Percentiles rank a stretch among this genome's conserved stretches.
Evolutionary conservation across 2,797 vertebrate genomes (phyloP).

Genomic region (Lagocephalus sceleratus): DNA sequence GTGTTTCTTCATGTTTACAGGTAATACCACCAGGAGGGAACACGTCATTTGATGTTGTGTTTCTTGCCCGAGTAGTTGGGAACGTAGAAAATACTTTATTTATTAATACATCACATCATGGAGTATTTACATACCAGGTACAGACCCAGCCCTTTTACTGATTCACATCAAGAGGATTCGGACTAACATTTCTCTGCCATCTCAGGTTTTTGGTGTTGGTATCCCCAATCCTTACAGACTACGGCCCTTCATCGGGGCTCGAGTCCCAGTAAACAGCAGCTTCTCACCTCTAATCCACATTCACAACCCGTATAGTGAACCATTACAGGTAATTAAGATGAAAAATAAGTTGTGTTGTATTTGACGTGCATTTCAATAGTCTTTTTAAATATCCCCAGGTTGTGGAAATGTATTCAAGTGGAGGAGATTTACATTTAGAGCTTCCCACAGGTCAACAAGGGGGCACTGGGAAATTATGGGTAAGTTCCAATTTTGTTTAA

Average conservation of each 20-base stretch:
- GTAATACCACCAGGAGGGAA: conserved; percentile 98
- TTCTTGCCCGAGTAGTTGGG: conserved; percentile 96
- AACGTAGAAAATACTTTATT: conserved; percentile 99
- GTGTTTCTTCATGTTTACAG: conserved; percentile 64
- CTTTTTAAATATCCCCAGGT: conserved; percentile 73
- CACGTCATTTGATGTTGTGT: conserved; percentile 98
- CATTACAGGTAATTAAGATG: conserved; percentile 84
- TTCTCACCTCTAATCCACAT: conserved; percentile 98
- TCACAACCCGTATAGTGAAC: conserved; percentile 96
- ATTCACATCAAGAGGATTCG: background rate
- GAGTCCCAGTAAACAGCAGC: conserved; percentile 98
- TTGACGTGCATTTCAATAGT: background rate
- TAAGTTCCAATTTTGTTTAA: conserved; percentile 60
- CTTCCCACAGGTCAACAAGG: conserved; percentile 97
- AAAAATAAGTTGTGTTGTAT: background rate
- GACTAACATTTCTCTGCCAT: background rate
- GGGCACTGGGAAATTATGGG: conserved; percentile 93
- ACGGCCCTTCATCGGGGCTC: conserved; percentile 94
- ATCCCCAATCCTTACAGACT: conserved; percentile 96
- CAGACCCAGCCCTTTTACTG: background rate
- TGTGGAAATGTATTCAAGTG: conserved; percentile 99
- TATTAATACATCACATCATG: conserved; percentile 99
- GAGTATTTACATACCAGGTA: conserved; percentile 99
- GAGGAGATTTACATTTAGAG: conserved; percentile 95
- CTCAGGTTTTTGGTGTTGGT: conserved; percentile 96